These are phyloP conservation scores for Drosophila pseudoananassae DNA, from an alignment of 1,140 invertebrate species.

Conservation along the genomic window DNA sequence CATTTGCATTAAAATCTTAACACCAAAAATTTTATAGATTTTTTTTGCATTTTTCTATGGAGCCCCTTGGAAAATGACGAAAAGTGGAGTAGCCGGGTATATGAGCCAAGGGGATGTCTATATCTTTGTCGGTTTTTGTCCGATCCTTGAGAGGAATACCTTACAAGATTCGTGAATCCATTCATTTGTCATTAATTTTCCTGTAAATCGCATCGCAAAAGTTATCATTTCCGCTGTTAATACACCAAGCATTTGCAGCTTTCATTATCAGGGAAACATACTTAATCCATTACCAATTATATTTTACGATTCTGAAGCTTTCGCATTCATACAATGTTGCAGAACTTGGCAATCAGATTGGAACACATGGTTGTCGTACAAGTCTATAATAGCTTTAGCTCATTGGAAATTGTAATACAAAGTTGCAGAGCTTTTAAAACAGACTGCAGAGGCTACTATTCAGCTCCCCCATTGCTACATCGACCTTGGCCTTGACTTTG, in stretches of 20 bases:
- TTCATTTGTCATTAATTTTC: no score
- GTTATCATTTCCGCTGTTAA: neutral
- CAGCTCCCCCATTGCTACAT: neutral
- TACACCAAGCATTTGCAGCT: slow-evolving; percentile 1
- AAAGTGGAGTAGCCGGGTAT: no score
- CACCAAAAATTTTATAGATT: no score
- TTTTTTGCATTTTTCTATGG: no score
- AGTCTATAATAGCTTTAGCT: neutral
- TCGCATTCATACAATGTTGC: neutral
- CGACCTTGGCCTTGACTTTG: slow-evolving; percentile 34
- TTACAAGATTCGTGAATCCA: no score
- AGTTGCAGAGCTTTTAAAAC: slow-evolving; percentile 27
- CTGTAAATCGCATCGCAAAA: no score
- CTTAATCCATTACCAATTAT: neutral
- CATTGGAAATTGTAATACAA: slow-evolving; percentile 8
- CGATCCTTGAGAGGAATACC: no score
- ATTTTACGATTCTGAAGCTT: neutral
- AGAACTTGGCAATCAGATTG: neutral
- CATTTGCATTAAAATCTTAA: no score
- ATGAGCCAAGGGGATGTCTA: no score
- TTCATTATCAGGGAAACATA: neutral
- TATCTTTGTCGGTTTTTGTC: no score
- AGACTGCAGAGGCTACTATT: slow-evolving; percentile 6
- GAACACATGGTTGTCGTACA: neutral
- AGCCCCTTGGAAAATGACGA: no score